These are phyloP conservation scores for Mus minutoides DNA, from an alignment of 2,797 vertebrate species.

Conservation along the genomic window DNA sequence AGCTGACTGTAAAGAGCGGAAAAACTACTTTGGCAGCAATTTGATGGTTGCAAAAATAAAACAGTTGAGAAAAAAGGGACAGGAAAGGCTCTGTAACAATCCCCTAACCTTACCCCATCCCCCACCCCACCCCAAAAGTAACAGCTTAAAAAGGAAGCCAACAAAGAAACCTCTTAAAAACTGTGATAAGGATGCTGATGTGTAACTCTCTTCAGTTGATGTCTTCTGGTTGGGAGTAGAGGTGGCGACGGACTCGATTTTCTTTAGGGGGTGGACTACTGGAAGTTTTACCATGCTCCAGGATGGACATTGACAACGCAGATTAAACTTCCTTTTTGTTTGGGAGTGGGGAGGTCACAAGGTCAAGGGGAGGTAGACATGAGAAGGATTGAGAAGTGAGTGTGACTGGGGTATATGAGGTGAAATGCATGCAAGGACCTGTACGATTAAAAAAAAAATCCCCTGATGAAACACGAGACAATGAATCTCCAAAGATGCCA, in stretches of 20 bases:
- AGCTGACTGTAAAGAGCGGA: background rate
- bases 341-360: background rate
- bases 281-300: background rate
- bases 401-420: background rate
- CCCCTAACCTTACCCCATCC: background rate
- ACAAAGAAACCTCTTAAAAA: too few species aligned
- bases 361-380: too few species aligned
- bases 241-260: background rate
- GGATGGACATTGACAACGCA: background rate
- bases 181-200: too few species aligned
- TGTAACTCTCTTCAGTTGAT: too few species aligned
- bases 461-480: background rate
- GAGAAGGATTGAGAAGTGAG: background rate
- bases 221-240: too few species aligned
- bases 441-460: background rate
- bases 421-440: background rate
- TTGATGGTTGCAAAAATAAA: background rate
- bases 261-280: background rate
- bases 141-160: too few species aligned
- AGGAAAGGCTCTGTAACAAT: background rate
- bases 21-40: background rate
- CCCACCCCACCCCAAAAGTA: too few species aligned
- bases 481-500: background rate
- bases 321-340: background rate
- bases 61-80: background rate